Evolutionary conservation across 23 tunicate species (phyloP), one percentile per base, ranked within the genome.

Genomic region (Phallusia fumigata): DNA sequence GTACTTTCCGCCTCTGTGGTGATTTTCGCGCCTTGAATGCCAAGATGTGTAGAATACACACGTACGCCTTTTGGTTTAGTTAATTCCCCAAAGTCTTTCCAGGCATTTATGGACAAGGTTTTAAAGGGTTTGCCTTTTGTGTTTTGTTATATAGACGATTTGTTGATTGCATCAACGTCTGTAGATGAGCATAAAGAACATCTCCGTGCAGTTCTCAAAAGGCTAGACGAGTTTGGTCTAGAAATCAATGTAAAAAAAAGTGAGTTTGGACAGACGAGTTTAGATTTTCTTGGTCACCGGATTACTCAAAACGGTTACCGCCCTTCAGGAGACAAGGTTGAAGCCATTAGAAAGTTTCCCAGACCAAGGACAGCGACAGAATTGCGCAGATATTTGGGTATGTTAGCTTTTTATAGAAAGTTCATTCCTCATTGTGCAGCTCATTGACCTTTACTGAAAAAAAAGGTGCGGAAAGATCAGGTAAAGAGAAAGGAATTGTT

Each of bases 361-460:
- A 58, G 69, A 16, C 69, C 69, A 6, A 58, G 15, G 3, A 58
- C 69, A 58, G 77, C 19, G 77, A 74, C 6, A 33, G 77, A 33
- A 19, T 33, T 74, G 19, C 26, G 77, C 22, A 35, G 78, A 34
- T 74, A 33, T 16, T 31, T 74, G 3, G 77, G 77, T 18, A 74
- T 74, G 77, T 10, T 74, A 19, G 19, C 12, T 6, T 74, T 74
- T 74, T 74, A 74, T 74, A 33, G 45, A 2, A 74, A 34, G 36
- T 74, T 74, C 35, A 74, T 74, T 74, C 45, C 40, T 35, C 45
- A 13, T 6, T 11, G 78, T 74, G 78, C 78, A 11, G 45, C 78
- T 3, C 45, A 33, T 74, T 19, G 12, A 16, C 45, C 15, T 2
- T 35, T 35, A 31, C 31, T 74, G 19, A 74, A 74, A 1, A 34